Evolutionary conservation across 2,113 vertebrate genomes (phyloP), one percentile per base, ranked within the genome.

Genomic region (Myrmecophaga tridactyla): DNA sequence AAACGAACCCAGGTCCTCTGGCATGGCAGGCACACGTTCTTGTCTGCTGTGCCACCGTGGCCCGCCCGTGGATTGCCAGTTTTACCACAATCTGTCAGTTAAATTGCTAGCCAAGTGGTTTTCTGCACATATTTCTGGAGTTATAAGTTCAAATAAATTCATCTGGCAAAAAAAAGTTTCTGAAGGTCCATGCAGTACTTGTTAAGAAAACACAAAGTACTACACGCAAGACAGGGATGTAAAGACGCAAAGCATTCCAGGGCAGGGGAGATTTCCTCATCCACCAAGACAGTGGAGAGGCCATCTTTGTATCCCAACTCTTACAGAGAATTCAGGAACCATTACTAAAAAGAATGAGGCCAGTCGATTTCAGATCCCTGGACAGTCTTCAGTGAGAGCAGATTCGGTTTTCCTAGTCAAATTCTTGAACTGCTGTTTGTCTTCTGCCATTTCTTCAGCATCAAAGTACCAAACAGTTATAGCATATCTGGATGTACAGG

Each of bases 391-490:
- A 70, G 95, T 96, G 87, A 98, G 98, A 93, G 98, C 87, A 92
- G 98, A 94, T 96, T 99, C 98, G 80, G 97, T 98, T 95, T 98
- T 98, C 84, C 98, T 99, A 0, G 98, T 98, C 95, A 99, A 97
- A 97, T 98, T 98, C 97, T 98, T 99, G 98, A 99, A 99, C 97
- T 99, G 99, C 95, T 99, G 99, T 98, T 99, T 99, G 69, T 99
- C 99, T 98, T 99, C 99, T 27, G 99, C 99, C 97, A 99, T 98
- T 96, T 99, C 99, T 97, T 99, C 98, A 0, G 99, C 99, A 98
- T 99, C 99, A 92, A 99, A 99, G 98, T 99, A 99, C 99, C 99
- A 99, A 69, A 99, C 99, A 0, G 99, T 99, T 98, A 99, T 99
- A 86, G 99, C 99, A 34, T 99, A 99, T 96, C 99, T 99, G 85